Base-by-base conservation (phyloP, 2,113 vertebrate genomes). In the Aplodontia rufa region DNA sequence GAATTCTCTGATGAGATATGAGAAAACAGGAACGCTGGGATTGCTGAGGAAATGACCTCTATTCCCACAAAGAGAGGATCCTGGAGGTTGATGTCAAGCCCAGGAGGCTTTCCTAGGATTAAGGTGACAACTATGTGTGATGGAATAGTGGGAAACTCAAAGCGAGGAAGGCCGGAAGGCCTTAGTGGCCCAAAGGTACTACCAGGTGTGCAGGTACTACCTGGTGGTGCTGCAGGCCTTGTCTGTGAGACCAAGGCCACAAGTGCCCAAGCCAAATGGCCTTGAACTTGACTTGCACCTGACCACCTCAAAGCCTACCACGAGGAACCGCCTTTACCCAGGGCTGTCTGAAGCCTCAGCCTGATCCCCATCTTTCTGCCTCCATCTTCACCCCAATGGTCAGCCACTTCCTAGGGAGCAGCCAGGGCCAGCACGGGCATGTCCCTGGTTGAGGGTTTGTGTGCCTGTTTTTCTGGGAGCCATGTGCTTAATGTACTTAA, bases 321-420 rank as follows among this genome's bases (percentile, higher is more conserved):
- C 17, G 53, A 47, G 22, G 60, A n/a, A n/a, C 11, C 45, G 0
- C 55, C 0, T 0, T 32, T 0, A n/a, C 49, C 55, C 8, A 3
- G 16, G 19, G 35, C 64, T 55, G 3, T 60, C 35, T 51, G 51
- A 22, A 14, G 8, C 32, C 79, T 93, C 26, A 60, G 49, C 45
- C 26, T 28, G 53, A 80, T 90, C 74, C 66, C 42, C 32, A 30
- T 49, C 64, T n/a, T 91, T 78, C 32, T 42, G 45, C 40, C 72
- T 51, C 24, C 2, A 10, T 53, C 40, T 10, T 1, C 32, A 58
- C 37, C 9, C 60, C 1, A 26, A 0, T 60, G 47, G 24, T 72
- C 42, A 79, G 79, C 79, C 32, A 6, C 62, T 69, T 86, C 68
- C 40, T 47, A 3, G 14, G 5, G 35, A 69, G 12, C 64, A 40